A percentile compares a stretch with the other conserved stretches of the same genome.
Evolutionary conservation across 2,797 vertebrate species (phyloP).

Genomic region (Lagorchestes hirsutus): DNA sequence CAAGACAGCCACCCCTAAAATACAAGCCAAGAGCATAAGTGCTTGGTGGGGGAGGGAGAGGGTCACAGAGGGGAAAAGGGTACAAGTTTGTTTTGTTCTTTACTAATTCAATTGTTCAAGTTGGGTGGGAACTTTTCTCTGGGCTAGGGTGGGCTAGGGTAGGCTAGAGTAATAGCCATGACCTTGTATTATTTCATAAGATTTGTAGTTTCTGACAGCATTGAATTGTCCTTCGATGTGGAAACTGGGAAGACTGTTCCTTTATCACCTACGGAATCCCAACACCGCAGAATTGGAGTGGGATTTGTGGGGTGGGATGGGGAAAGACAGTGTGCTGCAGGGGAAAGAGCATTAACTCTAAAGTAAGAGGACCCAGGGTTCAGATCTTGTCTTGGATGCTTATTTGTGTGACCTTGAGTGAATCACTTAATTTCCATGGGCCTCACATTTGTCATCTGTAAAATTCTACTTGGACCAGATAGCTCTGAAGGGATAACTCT

Average conservation of each 20-base stretch:
- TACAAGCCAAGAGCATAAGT: not conserved
- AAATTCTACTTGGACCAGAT: not conserved
- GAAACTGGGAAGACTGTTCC: not conserved
- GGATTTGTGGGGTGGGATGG: not conserved
- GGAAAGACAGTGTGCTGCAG: not conserved
- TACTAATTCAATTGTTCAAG: not conserved
- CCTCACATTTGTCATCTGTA: not conserved
- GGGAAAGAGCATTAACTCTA: not conserved
- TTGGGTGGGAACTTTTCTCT: not conserved
- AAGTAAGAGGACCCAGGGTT: not conserved
- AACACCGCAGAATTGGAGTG: not conserved
- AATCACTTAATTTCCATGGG: not conserved
- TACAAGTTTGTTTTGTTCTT: not conserved
- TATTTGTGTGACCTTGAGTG: not conserved
- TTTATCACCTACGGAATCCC: not conserved
- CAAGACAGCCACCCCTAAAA: not conserved
- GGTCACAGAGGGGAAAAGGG: not conserved
- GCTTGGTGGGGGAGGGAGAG: not conserved
- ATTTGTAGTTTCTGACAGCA: not conserved
- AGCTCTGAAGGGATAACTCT: too few relatives aligned
- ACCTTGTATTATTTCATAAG: not conserved
- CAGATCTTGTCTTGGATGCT: not conserved
- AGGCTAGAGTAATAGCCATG: not conserved
- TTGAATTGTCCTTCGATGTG: not conserved
- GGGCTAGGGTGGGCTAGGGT: not conserved